Evolutionary conservation across 2,888 invertebrate species (phyloP), one percentile per base, ranked within the genome.

Genomic region (Litoditis marina): DNA sequence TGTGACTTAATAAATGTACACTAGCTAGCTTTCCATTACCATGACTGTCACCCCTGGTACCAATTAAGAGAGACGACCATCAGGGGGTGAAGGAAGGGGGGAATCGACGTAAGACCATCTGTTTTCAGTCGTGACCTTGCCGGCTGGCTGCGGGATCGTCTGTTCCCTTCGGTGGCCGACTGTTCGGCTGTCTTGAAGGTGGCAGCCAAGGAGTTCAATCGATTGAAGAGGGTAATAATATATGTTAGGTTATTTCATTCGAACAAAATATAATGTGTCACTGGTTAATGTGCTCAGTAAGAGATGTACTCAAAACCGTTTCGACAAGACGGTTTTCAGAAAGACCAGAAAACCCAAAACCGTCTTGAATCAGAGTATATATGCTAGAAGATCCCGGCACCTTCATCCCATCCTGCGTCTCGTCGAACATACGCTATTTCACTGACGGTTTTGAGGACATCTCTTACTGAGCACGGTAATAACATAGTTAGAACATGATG

Each of bases 111-210:
- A 13, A 46, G 3, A 46, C 22, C 2, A 42, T 2, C 30, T 11
- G 30, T 39, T 63, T 68, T 50, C 54, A 73, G 74, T 32, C 58
- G 63, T 22, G 60, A 67, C 8, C 65, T 76, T 69, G 72, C 71
- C 0, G 62, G 66, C 7, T 76, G 76, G 76, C 63, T 76, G 25
- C 67, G 65, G 39, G 72, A 74, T 47, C 67, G 72, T n/a, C 66
- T 76, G 16, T 68, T 74, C 36, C 73, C 73, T 5, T 51, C 72
- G 1, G 62, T 76, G 58, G 63, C 71, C 30, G 73, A 76, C 32
- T 74, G 73, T 30, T 71, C 69, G 25, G 67, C 73, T 2, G 63
- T 76, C n/a, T 59, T 76, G 22, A 60, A 69, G 44, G 51, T 66
- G 47, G 72, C 73, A 25, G 70, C 73, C 8, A 52, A 72, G 7